Percentiles rank a stretch among this genome's conserved stretches.
Evolutionary conservation across 2,888 invertebrate species (phyloP).

Genomic region (Stomorhina lunata): DNA sequence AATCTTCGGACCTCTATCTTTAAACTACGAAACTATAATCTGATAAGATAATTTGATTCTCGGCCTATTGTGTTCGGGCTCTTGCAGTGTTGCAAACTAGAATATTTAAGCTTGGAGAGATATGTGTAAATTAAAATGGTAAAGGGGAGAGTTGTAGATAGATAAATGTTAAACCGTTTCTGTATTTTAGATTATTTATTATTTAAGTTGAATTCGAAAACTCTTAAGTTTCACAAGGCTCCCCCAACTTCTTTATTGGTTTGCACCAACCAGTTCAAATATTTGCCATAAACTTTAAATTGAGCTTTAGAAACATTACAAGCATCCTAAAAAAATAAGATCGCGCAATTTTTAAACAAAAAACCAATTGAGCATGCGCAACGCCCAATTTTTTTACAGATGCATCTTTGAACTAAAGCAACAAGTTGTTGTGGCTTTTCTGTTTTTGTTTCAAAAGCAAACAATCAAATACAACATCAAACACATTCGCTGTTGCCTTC

Average conservation of each 20-base stretch:
- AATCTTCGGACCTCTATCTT: no score
- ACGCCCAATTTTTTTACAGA: conserved; percentile 70
- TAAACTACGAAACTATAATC: no score
- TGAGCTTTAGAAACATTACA: conserved; percentile 23
- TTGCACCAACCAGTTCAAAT: conserved; percentile 24
- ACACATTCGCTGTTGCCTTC: conserved; percentile 50
- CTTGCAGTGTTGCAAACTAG: no score
- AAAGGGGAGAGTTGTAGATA: no score
- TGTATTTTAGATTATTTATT: no score
- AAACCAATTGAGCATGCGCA: conserved; percentile 73
- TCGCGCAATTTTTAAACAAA: conserved; percentile 34
- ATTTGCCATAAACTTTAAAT: conserved; percentile 25
- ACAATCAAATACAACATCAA: conserved; percentile 17
- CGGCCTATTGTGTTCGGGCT: no score
- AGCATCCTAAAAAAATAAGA: conserved; percentile 49
- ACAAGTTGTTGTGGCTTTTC: conserved; percentile 17
- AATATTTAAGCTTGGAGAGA: no score
- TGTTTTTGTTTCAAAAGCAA: conserved; percentile 30
- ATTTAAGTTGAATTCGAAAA: background rate
- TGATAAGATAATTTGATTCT: no score
- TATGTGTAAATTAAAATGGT: no score
- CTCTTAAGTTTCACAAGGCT: no score
- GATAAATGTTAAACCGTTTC: no score
- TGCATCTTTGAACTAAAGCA: conserved; percentile 9
- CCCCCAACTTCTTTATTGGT: no score